Evolutionary conservation across 2,113 vertebrate species (phyloP), one percentile per base, ranked within the genome.

Genomic region (Bambusicola thoracicus): DNA sequence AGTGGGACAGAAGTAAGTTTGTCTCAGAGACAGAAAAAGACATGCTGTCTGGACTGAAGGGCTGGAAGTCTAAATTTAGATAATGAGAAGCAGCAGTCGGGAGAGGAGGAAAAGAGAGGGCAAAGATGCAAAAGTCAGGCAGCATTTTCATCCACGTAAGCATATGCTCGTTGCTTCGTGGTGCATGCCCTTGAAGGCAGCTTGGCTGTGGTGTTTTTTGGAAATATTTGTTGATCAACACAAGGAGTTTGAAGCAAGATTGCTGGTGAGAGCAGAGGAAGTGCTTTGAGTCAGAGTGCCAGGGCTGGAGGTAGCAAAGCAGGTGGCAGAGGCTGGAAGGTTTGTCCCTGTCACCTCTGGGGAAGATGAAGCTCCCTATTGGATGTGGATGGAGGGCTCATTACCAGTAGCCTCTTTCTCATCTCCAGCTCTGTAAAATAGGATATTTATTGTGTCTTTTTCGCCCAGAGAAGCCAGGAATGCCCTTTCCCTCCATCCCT

Each of bases 371-470:
- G 59, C 59, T 90, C 41, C 36, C 21, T 32, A 16, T 18, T 2
- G 1, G 43, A 11, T 1, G 6, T 66, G 38, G 11, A 69, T 43
- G 72, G 25, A 69, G 58, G 24, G 29, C 27, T 0, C 0, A 8
- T 8, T 19, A 46, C 8, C 3, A 2, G 65, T 53, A 41, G 25
- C 24, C n/a, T 32, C 25, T 13, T 2, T 21, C 29, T 85, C 43
- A 18, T 13, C 41, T 76, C 0, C 0, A 2, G 1, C n/a, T 58
- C 30, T 79, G 40, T 13, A 30, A 20, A 4, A 5, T 5, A 19
- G 48, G 19, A 40, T 73, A 63, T 29, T 5, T 43, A 3, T 32
- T 66, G 46, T n/a, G 55, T 20, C 55, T 3, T n/a, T 7, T 58
- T 58, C n/a, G 32, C 55, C 18, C 55, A 8, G 55, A 58, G 32